A percentile compares a stretch with the other conserved stretches of the same genome.
Evolutionary conservation across 2,888 invertebrate genomes (phyloP).

Genomic region (Eumacrocentrus americanus): DNA sequence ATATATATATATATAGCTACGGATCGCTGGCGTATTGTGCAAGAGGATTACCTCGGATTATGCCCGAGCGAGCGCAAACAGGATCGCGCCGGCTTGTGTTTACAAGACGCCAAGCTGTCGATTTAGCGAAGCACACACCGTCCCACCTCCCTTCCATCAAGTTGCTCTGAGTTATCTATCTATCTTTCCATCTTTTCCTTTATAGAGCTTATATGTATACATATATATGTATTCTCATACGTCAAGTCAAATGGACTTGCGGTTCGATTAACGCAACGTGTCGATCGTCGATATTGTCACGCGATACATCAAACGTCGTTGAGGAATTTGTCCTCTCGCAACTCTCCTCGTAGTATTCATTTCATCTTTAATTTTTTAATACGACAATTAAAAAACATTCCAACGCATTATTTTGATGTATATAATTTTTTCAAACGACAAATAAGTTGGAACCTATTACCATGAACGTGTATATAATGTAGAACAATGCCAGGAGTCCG

Average conservation of each 20-base stretch:
- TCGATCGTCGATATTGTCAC: slow-evolving; percentile 14
- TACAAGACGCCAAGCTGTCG: slow-evolving; percentile 59
- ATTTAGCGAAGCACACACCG: slow-evolving; percentile 46
- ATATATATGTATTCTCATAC: background rate
- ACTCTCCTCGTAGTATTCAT: too few species aligned
- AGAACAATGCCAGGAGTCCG: background rate
- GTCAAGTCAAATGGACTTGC: slow-evolving; percentile 42
- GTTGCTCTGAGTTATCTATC: background rate
- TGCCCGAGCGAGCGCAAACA: slow-evolving; percentile 59
- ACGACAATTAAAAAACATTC: too few species aligned
- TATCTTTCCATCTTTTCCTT: background rate
- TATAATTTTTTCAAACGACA: too few species aligned
- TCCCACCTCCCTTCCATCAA: slow-evolving; percentile 4
- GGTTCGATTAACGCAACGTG: slow-evolving; percentile 33
- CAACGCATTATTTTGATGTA: too few species aligned
- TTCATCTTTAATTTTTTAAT: too few species aligned
- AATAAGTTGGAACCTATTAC: too few species aligned
- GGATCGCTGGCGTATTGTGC: slow-evolving; percentile 52
- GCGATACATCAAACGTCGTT: background rate
- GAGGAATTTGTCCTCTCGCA: too few species aligned
- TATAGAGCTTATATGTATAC: slow-evolving; percentile 6
- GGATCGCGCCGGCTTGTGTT: slow-evolving; percentile 57
- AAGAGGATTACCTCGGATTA: slow-evolving; percentile 60
- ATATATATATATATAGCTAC: slow-evolving; percentile 8
- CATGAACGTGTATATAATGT: background rate